Base-by-base conservation (phyloP, 2,113 vertebrate species). In the Platycercus adscitus region DNA sequence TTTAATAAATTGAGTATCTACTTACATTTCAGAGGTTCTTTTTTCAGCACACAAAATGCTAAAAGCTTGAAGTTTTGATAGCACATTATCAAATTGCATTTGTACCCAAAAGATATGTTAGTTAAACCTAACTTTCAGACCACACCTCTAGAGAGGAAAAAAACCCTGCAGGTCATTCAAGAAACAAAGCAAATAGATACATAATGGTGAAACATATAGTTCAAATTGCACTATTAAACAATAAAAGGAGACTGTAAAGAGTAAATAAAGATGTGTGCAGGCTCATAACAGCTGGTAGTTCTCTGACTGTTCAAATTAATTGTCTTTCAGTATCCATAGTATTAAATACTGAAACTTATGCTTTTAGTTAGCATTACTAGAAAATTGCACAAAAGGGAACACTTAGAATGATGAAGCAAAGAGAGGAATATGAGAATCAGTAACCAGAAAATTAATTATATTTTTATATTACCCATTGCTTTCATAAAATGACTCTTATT, bases 331-430 rank as follows among this genome's bases (percentile, higher is more conserved):
- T 50, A 87, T 41, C 13, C 11, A 56, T 8, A 46, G 7, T 49
- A 58, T 46, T 87, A 77, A 85, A 65, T 68, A 53, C 19, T 52
- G 39, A 82, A 89, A 68, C 15, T 37, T 89, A 25, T 0, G 4
- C 1, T 29, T 53, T 93, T 61, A 56, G 61, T 92, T 76, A 69
- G 25, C 21, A 24, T 71, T 33, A 68, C 33, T 52, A 77, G 37
- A 72, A 95, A 93, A 91, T 43, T 73, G 6, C 35, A 82, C 28
- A 33, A 68, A 82, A 81, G 19, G 47, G 29, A 95, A 81, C 18
- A 55, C 39, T 61, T 81, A 24, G 7, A 83, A 88, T 1, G 2
- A 73, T 39, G 69, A 88, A 84, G 17, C 1, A 2, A 85, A 37
- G 20, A 13, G 7, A 92, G 20, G 6, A 85, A 89, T 91, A 87